A percentile compares a stretch with the other conserved stretches of the same genome.
phyloP scores from a whole-genome alignment of 2,888 invertebrate species.

The Hypsopygia costalis region DNA sequence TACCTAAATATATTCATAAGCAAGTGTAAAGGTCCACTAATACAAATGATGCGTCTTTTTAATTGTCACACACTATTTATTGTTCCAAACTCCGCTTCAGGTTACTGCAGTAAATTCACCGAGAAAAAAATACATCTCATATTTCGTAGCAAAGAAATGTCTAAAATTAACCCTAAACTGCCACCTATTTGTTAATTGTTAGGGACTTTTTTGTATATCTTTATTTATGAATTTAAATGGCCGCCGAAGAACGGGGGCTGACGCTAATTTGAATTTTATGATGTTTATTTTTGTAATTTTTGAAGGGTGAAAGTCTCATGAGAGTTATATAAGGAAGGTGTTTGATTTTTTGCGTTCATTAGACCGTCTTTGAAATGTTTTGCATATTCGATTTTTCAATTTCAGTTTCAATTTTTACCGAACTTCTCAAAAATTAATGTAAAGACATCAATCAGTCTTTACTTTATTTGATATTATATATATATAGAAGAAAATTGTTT shows the following conservation, averaged over 20 bases:
- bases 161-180: slow-evolving; percentile 71
- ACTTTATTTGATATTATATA: too few relatives aligned
- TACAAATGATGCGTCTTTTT: slow-evolving; percentile 7
- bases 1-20: too few relatives aligned
- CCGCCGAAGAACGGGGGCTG: slow-evolving; percentile 62
- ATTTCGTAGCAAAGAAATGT: slow-evolving; percentile 51
- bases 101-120: slow-evolving; percentile 49
- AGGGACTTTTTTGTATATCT: slow-evolving; percentile 54
- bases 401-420: neutral
- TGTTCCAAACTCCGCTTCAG: slow-evolving; percentile 53
- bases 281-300: slow-evolving; percentile 61
- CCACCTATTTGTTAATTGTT: slow-evolving; percentile 76
- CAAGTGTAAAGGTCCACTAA: neutral
- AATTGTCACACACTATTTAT: slow-evolving; percentile 63
- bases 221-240: slow-evolving; percentile 76
- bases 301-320: slow-evolving; percentile 46
- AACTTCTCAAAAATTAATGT: too few relatives aligned
- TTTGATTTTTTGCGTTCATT: slow-evolving; percentile 19
- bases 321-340: slow-evolving; percentile 28
- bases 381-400: neutral
- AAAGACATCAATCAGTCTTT: too few relatives aligned
- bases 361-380: neutral
- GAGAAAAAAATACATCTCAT: slow-evolving; percentile 36
- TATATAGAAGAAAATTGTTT: too few relatives aligned
- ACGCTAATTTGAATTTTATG: slow-evolving; percentile 76